phyloP scores from a whole-genome alignment of 2,888 invertebrate species.

The Erebia ligea region DNA sequence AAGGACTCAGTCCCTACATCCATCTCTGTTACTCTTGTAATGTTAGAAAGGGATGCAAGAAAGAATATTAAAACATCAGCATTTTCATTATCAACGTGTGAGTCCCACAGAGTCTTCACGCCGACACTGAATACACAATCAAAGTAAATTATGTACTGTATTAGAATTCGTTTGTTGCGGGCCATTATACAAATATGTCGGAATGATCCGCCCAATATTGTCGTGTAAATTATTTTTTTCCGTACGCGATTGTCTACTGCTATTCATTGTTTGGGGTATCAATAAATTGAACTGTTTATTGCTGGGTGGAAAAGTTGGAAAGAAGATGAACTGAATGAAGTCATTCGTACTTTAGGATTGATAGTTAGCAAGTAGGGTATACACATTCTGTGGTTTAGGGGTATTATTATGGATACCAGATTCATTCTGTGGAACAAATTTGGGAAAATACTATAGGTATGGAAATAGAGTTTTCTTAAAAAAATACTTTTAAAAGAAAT shows the following conservation, averaged over 20 bases:
- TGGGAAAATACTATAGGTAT: too few relatives aligned
- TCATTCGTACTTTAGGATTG: not conserved
- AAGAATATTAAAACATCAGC: conserved; percentile 60
- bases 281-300: conserved; percentile 44
- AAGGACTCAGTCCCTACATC: conserved; percentile 35
- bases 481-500: too few relatives aligned
- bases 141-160: conserved; percentile 65
- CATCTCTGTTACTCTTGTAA: conserved; percentile 26
- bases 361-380: too few relatives aligned
- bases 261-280: conserved; percentile 39
- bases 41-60: conserved; percentile 49
- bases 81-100: conserved; percentile 74
- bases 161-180: conserved; percentile 54
- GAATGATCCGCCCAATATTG: conserved; percentile 42
- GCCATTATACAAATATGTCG: conserved; percentile 48
- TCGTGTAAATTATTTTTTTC: conserved; percentile 36
- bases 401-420: too few relatives aligned
- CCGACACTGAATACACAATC: conserved; percentile 63
- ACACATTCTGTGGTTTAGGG: too few relatives aligned
- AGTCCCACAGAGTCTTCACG: conserved; percentile 61
- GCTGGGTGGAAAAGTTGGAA: not conserved
- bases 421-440: too few relatives aligned
- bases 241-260: conserved; percentile 13
- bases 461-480: too few relatives aligned
- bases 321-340: not conserved